phyloP scores from a whole-genome alignment of 1,140 invertebrate genomes.

The Dryas iulia region DNA sequence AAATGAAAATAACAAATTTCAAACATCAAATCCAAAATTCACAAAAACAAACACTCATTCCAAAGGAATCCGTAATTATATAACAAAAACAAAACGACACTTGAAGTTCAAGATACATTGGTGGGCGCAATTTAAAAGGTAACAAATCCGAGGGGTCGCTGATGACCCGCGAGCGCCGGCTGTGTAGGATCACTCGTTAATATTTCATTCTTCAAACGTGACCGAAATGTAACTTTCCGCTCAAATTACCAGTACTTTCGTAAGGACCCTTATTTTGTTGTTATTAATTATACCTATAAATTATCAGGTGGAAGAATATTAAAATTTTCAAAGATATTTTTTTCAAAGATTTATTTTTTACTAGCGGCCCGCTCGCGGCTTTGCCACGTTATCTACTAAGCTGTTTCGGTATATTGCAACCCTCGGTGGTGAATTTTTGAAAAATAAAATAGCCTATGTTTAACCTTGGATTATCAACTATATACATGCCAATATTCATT shows the following conservation, averaged over 20 bases:
- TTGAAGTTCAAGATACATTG: neutral
- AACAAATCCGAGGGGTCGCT: neutral
- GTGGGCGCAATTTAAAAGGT: neutral
- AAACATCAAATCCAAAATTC: no score
- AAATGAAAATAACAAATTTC: no score
- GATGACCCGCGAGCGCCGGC: neutral
- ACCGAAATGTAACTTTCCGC: neutral
- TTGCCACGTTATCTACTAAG: no score
- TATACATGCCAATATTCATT: no score
- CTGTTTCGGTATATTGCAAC: no score
- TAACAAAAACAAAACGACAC: neutral
- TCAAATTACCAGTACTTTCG: neutral
- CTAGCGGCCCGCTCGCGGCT: no score
- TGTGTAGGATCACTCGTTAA: conserved; percentile 4
- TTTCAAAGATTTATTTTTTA: no score
- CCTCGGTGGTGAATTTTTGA: no score
- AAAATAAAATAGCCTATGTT: no score
- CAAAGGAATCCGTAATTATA: neutral
- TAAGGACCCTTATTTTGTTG: neutral
- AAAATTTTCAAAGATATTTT: neutral
- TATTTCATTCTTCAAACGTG: conserved; percentile 16
- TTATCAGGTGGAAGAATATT: neutral
- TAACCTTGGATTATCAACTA: no score
- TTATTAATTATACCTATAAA: neutral
- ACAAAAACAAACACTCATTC: neutral